These are phyloP conservation scores for Psophia crepitans DNA, from an alignment of 2,113 vertebrate species.

Conservation along the genomic window DNA sequence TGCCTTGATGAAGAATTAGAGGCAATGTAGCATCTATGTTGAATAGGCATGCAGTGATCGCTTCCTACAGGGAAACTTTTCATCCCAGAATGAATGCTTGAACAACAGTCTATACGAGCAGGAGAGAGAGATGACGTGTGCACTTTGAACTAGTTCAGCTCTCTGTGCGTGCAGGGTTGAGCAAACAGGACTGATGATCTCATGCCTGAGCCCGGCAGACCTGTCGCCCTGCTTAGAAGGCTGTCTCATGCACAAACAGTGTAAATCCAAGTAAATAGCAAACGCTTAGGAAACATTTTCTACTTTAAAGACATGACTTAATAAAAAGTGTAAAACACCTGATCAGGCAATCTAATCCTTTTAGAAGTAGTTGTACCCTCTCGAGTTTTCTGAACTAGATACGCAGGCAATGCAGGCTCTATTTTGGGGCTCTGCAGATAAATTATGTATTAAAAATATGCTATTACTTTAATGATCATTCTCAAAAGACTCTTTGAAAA, in stretches of 20 bases:
- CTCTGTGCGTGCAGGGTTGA: not conserved
- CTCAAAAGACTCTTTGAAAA: slow-evolving; percentile 6
- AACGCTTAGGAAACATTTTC: not conserved
- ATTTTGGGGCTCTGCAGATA: not conserved
- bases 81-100: not conserved
- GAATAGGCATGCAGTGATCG: not conserved
- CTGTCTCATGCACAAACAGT: not conserved
- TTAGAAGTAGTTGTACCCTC: not conserved
- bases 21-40: not conserved
- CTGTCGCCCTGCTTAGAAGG: not conserved
- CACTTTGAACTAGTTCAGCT: not conserved
- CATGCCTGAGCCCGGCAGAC: not conserved
- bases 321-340: not conserved
- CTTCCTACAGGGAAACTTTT: not conserved
- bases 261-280: not conserved
- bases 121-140: not conserved
- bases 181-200: not conserved
- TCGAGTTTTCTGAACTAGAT: not conserved
- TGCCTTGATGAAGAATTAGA: not conserved
- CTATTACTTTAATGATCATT: slow-evolving; percentile 35
- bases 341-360: not conserved
- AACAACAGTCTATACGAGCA: not conserved
- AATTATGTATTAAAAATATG: slow-evolving; percentile 34
- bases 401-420: not conserved
- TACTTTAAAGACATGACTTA: not conserved